These are phyloP conservation scores for Eurypyga helias DNA, from an alignment of 2,113 vertebrate species.

Conservation along the genomic window DNA sequence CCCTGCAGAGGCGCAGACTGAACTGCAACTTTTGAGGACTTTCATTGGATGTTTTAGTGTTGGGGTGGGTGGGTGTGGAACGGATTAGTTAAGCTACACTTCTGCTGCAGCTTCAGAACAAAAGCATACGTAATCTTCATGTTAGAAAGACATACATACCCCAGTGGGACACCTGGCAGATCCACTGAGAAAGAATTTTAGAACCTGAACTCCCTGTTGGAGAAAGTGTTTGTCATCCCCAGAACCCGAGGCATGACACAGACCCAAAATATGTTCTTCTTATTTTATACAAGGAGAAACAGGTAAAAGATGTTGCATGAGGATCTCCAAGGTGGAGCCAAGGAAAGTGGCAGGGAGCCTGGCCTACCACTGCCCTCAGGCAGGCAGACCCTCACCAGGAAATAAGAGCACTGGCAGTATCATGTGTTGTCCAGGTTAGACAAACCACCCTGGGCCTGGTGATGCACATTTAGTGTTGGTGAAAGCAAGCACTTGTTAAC, in stretches of 20 bases:
- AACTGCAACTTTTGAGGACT: not conserved
- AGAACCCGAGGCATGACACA: not conserved
- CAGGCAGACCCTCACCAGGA: fast-evolving
- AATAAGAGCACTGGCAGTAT: not conserved
- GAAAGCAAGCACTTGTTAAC: not conserved
- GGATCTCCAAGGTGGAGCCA: not conserved
- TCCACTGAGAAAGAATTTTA: not conserved
- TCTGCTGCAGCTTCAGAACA: not conserved
- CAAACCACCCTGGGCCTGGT: not conserved
- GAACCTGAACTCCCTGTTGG: not conserved
- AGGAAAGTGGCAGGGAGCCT: not conserved
- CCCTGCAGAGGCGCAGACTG: not conserved
- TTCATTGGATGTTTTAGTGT: not conserved
- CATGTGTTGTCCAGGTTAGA: not conserved
- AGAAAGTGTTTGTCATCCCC: not conserved
- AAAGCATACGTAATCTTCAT: fast-evolving
- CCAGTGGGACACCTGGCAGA: not conserved
- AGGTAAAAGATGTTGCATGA: not conserved
- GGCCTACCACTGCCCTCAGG: fast-evolving
- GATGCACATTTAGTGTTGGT: not conserved
- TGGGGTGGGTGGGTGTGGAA: not conserved
- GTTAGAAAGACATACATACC: not conserved
- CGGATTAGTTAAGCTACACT: not conserved
- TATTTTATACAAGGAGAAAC: not conserved
- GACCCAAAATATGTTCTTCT: not conserved